Conservation (phyloP, 1,140 invertebrate genomes). For the Cheumatopsyche charites region DNA sequence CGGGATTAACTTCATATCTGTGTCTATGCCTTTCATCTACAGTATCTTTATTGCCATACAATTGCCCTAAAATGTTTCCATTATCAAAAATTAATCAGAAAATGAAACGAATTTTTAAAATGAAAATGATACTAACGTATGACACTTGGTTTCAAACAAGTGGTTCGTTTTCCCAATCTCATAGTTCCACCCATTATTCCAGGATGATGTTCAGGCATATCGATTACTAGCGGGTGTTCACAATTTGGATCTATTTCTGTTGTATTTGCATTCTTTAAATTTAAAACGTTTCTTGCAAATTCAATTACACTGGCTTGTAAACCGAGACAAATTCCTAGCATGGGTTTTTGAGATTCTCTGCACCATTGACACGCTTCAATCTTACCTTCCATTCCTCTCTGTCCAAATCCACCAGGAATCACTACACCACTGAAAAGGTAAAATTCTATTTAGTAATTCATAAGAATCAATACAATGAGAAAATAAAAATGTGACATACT, state of each 20-base stretch:
- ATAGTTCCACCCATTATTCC: slow-evolving; percentile 97
- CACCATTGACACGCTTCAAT: slow-evolving; percentile 94
- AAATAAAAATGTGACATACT: slow-evolving; percentile 62
- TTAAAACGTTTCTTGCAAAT: slow-evolving; percentile 88
- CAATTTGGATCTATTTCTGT: slow-evolving; percentile 84
- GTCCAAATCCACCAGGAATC: slow-evolving; percentile 97
- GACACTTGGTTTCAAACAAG: slow-evolving; percentile 77
- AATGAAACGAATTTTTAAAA: not conserved
- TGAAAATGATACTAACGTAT: slow-evolving; percentile 70
- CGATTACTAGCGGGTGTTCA: slow-evolving; percentile 84
- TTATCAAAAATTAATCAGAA: not conserved
- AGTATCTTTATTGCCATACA: slow-evolving; percentile 82
- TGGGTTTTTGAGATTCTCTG: slow-evolving; percentile 86
- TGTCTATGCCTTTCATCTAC: slow-evolving; percentile 98
- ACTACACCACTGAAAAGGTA: slow-evolving; percentile 80
- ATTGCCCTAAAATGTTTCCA: slow-evolving; percentile 64
- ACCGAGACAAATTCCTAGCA: slow-evolving; percentile 95
- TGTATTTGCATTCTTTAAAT: slow-evolving; percentile 80
- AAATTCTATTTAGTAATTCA: not conserved
- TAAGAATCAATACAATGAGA: too few relatives aligned
- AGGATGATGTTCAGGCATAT: slow-evolving; percentile 98
- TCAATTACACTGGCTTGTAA: slow-evolving; percentile 97
- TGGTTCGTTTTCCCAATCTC: slow-evolving; percentile 91
- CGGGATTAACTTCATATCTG: slow-evolving; percentile 94
- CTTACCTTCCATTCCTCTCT: slow-evolving; percentile 95